Evolutionary conservation across 1,140 invertebrate species (phyloP), one percentile per base, ranked within the genome.

Genomic region (Drosophila prosaltans): DNA sequence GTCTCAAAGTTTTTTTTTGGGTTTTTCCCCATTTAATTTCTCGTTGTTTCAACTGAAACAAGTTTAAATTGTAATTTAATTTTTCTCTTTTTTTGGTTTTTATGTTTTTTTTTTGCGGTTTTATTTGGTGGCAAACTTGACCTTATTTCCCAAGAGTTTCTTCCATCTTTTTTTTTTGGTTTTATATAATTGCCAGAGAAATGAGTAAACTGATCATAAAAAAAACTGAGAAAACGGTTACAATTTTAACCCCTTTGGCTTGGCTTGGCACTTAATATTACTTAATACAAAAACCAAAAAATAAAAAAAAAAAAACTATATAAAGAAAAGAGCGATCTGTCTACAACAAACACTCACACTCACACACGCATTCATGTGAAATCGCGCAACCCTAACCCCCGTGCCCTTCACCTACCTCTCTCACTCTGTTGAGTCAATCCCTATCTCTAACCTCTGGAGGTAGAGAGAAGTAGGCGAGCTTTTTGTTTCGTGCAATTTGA

Each of bases 111-210:
- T 54, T 63, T 73, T 88, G 82, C 79, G 79, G 82, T 79, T 64
- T 43, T 28, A 68, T 71, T 67, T 80, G 69, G 68, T 57, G 76
- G 59, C 83, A 88, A 86, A 83, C 83, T 86, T 86, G 83, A 86
- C 83, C 83, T 70, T 86, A 69, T 86, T 86, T 88, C 83, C 58
- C 80, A 84, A 84, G 39, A 63, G 68, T 48, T 63, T 30, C 62
- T 61, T 30, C 54, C 68, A 21, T 65, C 69, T 36, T 36, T 36
- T 5, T 36, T 36, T 36, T 36, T 36, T 30, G 2, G 28, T 36
- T 36, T 86, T 86, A 86, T 86, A 86, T 82, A 86, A 86, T 81
- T 86, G 83, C 72, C 72, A 76, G 65, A 71, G 63, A 66, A 74
- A 85, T 77, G 72, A 70, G 72, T 63, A 70, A 66, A 71, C 45